These are phyloP conservation scores for Zeus faber DNA, from an alignment of 2,113 vertebrate species.

Conservation along the genomic window DNA sequence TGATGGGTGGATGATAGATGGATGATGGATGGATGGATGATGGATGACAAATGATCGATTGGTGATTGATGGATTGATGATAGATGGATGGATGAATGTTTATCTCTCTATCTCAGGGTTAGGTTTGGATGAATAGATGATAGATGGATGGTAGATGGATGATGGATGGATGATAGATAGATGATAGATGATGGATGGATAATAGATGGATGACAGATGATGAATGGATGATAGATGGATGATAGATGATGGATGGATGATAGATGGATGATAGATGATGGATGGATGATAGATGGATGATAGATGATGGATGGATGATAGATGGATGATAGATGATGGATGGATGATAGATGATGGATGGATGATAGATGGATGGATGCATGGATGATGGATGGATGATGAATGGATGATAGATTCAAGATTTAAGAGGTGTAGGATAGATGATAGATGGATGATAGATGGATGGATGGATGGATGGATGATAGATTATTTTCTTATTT, in stretches of 20 bases:
- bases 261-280: not conserved
- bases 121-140: not conserved
- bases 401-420: slow-evolving; percentile 88
- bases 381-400: slow-evolving; percentile 51
- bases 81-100: not conserved
- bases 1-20: not conserved
- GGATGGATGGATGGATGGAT: no score
- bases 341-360: not conserved
- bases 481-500: no score
- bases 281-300: not conserved
- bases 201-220: slow-evolving; percentile 73
- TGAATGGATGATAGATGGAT: slow-evolving; percentile 93
- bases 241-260: not conserved
- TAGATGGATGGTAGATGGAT: not conserved
- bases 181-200: not conserved
- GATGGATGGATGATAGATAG: not conserved
- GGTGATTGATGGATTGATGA: not conserved
- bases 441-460: not conserved
- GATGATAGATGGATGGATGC: not conserved
- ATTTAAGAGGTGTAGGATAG: slow-evolving; percentile 49
- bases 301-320: slow-evolving; percentile 78
- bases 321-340: slow-evolving; percentile 89
- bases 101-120: no score
- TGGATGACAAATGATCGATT: not conserved
- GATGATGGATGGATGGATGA: not conserved